Conservation (phyloP, 2,888 invertebrate species). For the Orthosia incerta region DNA sequence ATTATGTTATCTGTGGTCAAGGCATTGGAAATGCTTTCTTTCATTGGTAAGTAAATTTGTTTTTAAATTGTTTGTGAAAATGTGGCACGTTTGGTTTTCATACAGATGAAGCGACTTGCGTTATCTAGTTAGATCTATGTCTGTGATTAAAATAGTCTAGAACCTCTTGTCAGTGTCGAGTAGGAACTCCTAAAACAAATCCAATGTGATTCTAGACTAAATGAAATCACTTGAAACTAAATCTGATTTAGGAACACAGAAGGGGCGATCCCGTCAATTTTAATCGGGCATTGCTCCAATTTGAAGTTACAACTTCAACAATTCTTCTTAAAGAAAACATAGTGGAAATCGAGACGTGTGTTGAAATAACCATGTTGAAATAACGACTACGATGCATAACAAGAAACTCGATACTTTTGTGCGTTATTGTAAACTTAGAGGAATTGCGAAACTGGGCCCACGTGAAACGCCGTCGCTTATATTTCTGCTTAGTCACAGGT, state of each 20-base stretch:
- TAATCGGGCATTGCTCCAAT: constrained; percentile 34
- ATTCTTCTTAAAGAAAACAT: constrained; percentile 19
- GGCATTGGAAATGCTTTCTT: no score
- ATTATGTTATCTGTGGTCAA: no score
- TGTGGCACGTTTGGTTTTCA: no score
- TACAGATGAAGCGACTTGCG: no score
- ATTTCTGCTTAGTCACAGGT: constrained; percentile 35
- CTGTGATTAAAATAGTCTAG: background rate
- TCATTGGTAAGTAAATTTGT: no score
- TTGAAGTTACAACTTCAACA: background rate
- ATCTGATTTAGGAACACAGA: constrained; percentile 11
- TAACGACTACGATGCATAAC: constrained; percentile 10
- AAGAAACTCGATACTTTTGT: constrained; percentile 41
- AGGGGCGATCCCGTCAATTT: constrained; percentile 13
- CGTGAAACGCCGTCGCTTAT: constrained; percentile 2
- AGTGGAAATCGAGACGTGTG: constrained; percentile 16
- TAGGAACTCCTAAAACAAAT: constrained; percentile 8
- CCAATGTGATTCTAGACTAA: background rate
- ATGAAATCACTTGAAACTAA: constrained; percentile 9
- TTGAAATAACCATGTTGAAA: constrained; percentile 42
- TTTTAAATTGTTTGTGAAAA: no score
- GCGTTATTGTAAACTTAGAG: constrained; percentile 28
- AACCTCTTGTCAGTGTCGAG: background rate
- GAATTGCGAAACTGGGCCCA: constrained; percentile 26
- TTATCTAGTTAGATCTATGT: no score